Conservation (phyloP, 1,140 invertebrate species). For the Aricia agestis region DNA sequence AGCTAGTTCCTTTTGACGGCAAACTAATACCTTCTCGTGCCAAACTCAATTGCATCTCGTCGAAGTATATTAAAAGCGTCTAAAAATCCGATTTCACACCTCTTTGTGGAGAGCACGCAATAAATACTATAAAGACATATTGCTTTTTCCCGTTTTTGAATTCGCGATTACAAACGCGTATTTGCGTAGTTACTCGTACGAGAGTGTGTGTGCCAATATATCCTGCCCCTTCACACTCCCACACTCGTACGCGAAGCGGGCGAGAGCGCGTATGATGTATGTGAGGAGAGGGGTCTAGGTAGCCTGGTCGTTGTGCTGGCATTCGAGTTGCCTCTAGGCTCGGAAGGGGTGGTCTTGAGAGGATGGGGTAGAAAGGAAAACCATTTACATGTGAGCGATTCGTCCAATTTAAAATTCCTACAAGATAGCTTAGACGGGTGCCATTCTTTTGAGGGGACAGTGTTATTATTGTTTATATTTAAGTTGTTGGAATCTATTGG, state of each 20-base stretch:
- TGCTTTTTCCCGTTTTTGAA: constrained; percentile 73
- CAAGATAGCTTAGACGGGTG: constrained; percentile 76
- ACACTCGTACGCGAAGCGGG: constrained; percentile 50
- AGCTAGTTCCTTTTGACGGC: neutral
- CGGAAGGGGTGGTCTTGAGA: constrained; percentile 66
- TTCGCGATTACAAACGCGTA: constrained; percentile 66
- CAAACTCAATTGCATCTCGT: neutral
- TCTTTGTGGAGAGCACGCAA: neutral
- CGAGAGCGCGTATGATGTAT: constrained; percentile 50
- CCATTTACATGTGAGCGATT: constrained; percentile 78
- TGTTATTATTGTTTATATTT: constrained; percentile 57
- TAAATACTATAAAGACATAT: constrained; percentile 69
- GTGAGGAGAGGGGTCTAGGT: constrained; percentile 54
- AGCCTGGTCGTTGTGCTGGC: constrained; percentile 65
- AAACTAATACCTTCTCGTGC: neutral
- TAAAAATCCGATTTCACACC: constrained; percentile 2
- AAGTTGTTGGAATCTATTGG: constrained; percentile 34
- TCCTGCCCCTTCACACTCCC: constrained; percentile 38
- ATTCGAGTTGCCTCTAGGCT: constrained; percentile 73
- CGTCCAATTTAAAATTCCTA: constrained; percentile 78
- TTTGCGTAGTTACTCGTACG: constrained; percentile 72
- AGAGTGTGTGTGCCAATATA: constrained; percentile 56
- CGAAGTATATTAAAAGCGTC: neutral
- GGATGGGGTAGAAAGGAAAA: constrained; percentile 77
- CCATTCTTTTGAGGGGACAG: constrained; percentile 72